Percentiles rank a stretch among this genome's conserved stretches.
Conservation (phyloP, 2,888 invertebrate species). For the Odontocolon sp. region DNA sequence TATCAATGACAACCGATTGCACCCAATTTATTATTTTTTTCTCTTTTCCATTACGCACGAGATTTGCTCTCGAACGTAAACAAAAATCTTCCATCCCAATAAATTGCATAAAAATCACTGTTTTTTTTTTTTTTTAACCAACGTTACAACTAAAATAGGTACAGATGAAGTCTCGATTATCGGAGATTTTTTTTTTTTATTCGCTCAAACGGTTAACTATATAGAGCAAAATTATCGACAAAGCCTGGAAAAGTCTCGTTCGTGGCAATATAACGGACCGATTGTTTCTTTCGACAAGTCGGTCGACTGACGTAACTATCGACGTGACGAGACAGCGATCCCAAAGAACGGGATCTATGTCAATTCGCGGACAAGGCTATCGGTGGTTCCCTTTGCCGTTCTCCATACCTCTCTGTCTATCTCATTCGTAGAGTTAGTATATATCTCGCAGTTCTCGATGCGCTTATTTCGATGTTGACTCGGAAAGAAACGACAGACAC, state of each 20-base stretch:
- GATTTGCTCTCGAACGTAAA: too few relatives aligned
- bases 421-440: background rate
- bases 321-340: slow-evolving; percentile 7
- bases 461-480: slow-evolving; percentile 12
- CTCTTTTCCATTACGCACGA: too few relatives aligned
- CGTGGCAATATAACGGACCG: slow-evolving; percentile 5
- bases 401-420: background rate
- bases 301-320: background rate
- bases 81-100: too few relatives aligned
- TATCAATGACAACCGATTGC: background rate
- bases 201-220: too few relatives aligned
- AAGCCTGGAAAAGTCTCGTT: too few relatives aligned
- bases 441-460: background rate
- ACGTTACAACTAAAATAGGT: too few relatives aligned
- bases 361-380: slow-evolving; percentile 63
- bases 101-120: too few relatives aligned
- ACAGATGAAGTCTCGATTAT: too few relatives aligned
- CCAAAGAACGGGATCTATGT: slow-evolving; percentile 58
- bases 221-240: background rate
- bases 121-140: too few relatives aligned
- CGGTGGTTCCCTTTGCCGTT: background rate
- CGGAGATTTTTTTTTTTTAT: too few relatives aligned
- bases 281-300: slow-evolving; percentile 16
- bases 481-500: background rate
- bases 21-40: too few relatives aligned